A percentile compares a stretch with the other conserved stretches of the same genome.
phyloP scores from a whole-genome alignment of 1,140 invertebrate genomes.

The Mactra quadrangularis region DNA sequence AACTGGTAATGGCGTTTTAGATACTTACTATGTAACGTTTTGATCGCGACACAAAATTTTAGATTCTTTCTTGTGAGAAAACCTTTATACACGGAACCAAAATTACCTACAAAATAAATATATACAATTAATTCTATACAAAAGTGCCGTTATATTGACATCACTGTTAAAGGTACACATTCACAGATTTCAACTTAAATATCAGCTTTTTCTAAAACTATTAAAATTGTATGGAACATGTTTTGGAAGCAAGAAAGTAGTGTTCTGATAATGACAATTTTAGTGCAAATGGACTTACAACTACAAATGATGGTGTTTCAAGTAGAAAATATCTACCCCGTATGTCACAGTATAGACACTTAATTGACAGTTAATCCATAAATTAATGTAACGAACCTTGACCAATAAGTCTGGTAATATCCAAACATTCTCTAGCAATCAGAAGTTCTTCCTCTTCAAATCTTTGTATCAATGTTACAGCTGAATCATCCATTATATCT shows the following conservation, averaged over 20 bases:
- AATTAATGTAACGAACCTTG: neutral
- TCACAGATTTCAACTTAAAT: no score
- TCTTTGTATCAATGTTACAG: conserved; percentile 18
- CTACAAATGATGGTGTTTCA: no score
- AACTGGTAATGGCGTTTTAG: no score
- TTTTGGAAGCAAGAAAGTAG: no score
- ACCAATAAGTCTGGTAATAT: conserved; percentile 13
- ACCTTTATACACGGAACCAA: conserved; percentile 11
- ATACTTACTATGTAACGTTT: conserved; percentile 32
- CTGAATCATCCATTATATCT: conserved; percentile 23
- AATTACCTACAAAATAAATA: conserved; percentile 9
- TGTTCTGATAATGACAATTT: no score
- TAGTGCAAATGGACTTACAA: no score
- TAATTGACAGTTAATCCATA: no score
- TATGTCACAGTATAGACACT: no score
- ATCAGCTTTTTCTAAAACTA: no score
- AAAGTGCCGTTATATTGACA: neutral
- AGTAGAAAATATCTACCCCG: no score
- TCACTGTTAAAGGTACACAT: no score
- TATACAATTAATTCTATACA: neutral
- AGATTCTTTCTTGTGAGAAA: neutral
- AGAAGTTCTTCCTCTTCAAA: conserved; percentile 20
- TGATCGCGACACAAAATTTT: neutral
- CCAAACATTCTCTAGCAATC: neutral
- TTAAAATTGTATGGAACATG: no score